A percentile compares a stretch with the other conserved stretches of the same genome.
These are phyloP conservation scores for Euwallacea fornicatus DNA, from an alignment of 1,140 invertebrate genomes.

Conservation along the genomic window DNA sequence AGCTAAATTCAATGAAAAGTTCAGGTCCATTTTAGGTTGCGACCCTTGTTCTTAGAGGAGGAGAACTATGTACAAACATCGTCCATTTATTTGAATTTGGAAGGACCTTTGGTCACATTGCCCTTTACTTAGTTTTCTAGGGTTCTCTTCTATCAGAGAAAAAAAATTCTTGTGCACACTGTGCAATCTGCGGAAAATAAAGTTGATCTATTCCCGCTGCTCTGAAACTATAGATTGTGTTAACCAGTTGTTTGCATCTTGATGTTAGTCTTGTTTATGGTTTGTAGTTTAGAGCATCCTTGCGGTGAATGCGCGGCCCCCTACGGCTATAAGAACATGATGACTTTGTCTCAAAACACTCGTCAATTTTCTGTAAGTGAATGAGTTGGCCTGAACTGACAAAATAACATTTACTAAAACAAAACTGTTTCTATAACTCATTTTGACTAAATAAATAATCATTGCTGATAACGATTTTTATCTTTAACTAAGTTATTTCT, in stretches of 20 bases:
- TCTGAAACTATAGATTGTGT: slow-evolving; percentile 12
- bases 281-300: slow-evolving; percentile 41
- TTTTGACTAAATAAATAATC: slow-evolving; percentile 1
- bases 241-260: slow-evolving; percentile 26
- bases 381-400: slow-evolving; percentile 13
- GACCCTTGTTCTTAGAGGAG: too few relatives aligned
- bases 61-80: too few relatives aligned
- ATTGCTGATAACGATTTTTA: neutral
- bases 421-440: neutral
- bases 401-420: neutral
- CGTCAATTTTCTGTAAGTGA: slow-evolving; percentile 68
- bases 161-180: too few relatives aligned
- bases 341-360: slow-evolving; percentile 84
- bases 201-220: too few relatives aligned
- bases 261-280: slow-evolving; percentile 28
- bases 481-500: neutral
- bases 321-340: slow-evolving; percentile 92
- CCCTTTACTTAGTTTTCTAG: too few relatives aligned
- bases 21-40: too few relatives aligned
- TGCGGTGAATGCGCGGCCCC: slow-evolving; percentile 86
- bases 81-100: too few relatives aligned
- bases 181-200: too few relatives aligned
- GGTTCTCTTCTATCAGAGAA: too few relatives aligned
- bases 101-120: too few relatives aligned
- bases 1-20: too few relatives aligned